phyloP scores from a whole-genome alignment of 2,113 vertebrate genomes.

The Raja brachyura region DNA sequence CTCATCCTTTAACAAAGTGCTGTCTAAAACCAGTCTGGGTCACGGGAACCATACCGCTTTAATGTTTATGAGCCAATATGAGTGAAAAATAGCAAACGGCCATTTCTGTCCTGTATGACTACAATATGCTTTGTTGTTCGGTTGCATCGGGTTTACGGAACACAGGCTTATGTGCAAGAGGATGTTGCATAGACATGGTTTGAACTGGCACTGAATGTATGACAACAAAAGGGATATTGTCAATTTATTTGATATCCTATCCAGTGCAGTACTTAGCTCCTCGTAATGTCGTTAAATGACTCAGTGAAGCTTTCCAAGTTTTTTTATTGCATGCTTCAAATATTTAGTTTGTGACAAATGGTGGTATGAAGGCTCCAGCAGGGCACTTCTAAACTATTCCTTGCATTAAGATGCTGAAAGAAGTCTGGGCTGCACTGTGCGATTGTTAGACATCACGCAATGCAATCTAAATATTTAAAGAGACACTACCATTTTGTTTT shows the following conservation, averaged over 20 bases:
- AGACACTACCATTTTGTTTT: neutral
- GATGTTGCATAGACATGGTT: conserved; percentile 32
- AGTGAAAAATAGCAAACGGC: conserved; percentile 11
- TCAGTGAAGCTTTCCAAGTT: conserved; percentile 33
- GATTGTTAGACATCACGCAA: conserved; percentile 21
- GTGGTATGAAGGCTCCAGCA: neutral
- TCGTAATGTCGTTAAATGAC: conserved; percentile 38
- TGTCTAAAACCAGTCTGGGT: neutral
- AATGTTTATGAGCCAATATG: conserved; percentile 27
- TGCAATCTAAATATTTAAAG: conserved; percentile 21
- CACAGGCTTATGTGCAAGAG: conserved; percentile 22
- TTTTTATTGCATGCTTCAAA: conserved; percentile 36
- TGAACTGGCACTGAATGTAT: conserved; percentile 23
- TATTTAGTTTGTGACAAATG: conserved; percentile 37
- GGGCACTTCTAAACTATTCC: conserved; percentile 24
- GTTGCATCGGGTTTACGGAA: conserved; percentile 30
- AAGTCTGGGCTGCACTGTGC: neutral
- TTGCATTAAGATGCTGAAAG: neutral
- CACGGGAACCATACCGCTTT: neutral
- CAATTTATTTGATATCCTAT: conserved; percentile 37
- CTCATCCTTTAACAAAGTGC: neutral
- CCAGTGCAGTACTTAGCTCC: conserved; percentile 29
- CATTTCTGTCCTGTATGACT: conserved; percentile 21
- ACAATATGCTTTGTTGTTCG: conserved; percentile 18
- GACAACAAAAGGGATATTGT: conserved; percentile 39